Percentiles rank a stretch among this genome's conserved stretches.
These are phyloP conservation scores for Epinephelus moara DNA, from an alignment of 2,113 vertebrate species.

Conservation along the genomic window DNA sequence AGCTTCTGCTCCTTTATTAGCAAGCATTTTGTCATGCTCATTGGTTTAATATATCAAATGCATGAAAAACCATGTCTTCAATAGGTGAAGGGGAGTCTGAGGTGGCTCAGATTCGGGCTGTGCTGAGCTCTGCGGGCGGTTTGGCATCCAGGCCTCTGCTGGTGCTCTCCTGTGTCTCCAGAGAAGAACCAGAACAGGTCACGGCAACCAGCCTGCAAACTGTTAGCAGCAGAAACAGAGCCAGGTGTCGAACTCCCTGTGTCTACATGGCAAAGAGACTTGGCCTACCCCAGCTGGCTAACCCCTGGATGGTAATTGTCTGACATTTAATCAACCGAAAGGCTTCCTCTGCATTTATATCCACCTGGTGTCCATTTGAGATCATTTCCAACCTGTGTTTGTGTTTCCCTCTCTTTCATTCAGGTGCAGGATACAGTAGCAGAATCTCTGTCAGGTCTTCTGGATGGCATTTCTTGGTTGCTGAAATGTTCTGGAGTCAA, in stretches of 20 bases:
- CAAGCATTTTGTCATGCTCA: neutral
- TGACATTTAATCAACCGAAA: neutral
- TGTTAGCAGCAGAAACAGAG: neutral
- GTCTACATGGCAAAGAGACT: slow-evolving; percentile 91
- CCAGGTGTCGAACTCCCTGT: slow-evolving; percentile 84
- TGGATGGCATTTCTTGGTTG: slow-evolving; percentile 92
- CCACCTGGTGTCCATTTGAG: neutral
- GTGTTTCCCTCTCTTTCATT: slow-evolving; percentile 16
- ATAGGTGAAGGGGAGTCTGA: slow-evolving; percentile 85
- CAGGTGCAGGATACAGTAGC: slow-evolving; percentile 91
- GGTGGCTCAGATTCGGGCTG: slow-evolving; percentile 87
- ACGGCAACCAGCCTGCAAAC: neutral
- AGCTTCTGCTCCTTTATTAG: neutral
- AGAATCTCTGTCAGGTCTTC: slow-evolving; percentile 89
- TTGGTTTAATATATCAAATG: neutral
- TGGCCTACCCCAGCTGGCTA: slow-evolving; percentile 82
- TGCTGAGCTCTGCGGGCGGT: slow-evolving; percentile 85
- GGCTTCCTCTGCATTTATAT: neutral
- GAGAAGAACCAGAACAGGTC: slow-evolving; percentile 49
- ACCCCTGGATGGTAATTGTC: slow-evolving; percentile 92
- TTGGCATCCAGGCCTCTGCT: slow-evolving; percentile 87
- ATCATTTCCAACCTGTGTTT: neutral
- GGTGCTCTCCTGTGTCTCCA: slow-evolving; percentile 91
- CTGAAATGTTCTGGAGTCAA: slow-evolving; percentile 87
- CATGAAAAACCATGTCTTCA: neutral